These are phyloP conservation scores for Cephus pygmeus DNA, from an alignment of 2,888 invertebrate species.

Conservation along the genomic window DNA sequence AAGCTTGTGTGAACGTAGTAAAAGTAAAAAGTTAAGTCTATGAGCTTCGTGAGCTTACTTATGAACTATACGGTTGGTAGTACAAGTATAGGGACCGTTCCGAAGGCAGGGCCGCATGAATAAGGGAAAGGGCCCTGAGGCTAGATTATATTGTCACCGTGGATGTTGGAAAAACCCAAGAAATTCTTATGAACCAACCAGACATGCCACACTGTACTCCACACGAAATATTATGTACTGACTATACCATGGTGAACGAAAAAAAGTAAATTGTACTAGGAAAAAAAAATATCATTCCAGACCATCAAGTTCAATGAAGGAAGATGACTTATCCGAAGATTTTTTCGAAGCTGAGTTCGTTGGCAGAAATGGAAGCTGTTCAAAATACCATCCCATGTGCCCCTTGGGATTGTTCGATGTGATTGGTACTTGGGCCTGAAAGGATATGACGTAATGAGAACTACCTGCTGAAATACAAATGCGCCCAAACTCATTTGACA, in stretches of 20 bases:
- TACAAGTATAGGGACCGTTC: not conserved
- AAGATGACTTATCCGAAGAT: conserved; percentile 68
- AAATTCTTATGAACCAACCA: not conserved
- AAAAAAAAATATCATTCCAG: conserved; percentile 60
- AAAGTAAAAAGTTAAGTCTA: not conserved
- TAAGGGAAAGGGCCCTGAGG: conserved; percentile 47
- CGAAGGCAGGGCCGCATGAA: conserved; percentile 46
- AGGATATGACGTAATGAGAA: not conserved
- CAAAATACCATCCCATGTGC: conserved; percentile 68
- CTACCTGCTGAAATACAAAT: not conserved
- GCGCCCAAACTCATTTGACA: too few species aligned
- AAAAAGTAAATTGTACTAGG: not conserved
- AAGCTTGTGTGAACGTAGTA: not conserved
- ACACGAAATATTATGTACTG: not conserved
- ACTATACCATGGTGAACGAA: not conserved
- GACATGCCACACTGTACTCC: not conserved
- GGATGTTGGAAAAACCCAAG: not conserved
- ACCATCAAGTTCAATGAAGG: conserved; percentile 72
- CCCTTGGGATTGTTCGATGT: conserved; percentile 70
- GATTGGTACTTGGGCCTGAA: conserved; percentile 62
- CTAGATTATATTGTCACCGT: conserved; percentile 40
- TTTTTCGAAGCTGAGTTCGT: conserved; percentile 71
- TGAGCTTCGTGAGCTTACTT: not conserved
- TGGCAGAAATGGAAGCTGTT: conserved; percentile 69
- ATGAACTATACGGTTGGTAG: not conserved